Evolutionary conservation across 2,797 vertebrate genomes (phyloP), one percentile per base, ranked within the genome.

Genomic region (Crenuchus spilurus): DNA sequence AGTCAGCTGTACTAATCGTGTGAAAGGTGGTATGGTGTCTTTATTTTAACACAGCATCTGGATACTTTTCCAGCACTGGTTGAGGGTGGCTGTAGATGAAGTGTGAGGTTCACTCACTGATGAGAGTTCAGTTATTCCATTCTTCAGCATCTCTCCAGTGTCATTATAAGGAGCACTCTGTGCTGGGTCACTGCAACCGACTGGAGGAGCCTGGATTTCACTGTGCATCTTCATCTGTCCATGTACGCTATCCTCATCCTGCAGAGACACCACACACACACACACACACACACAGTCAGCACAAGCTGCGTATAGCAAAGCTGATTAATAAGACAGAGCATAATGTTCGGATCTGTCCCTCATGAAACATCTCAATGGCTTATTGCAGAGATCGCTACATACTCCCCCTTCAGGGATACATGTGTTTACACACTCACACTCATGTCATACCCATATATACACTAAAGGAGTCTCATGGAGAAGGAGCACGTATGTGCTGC

Each of bases 61-160:
- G n/a, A n/a, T n/a, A n/a, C n/a, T n/a, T n/a, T n/a, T n/a, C n/a
- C n/a, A n/a, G n/a, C n/a, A n/a, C n/a, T n/a, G n/a, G n/a, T n/a
- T n/a, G n/a, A n/a, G n/a, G n/a, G n/a, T n/a, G n/a, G 26, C 51
- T 39, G 14, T 65, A 70, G 60, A 55, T 33, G 52, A 42, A 39
- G 11, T n/a, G 16, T 28, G 44, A 70, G 42, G 49, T 18, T 48
- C 52, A 33, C 89, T 88, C 82, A 91, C 88, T 77, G 84, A 84
- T 81, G 80, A 60, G 4, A 48, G 55, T 24, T 80, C 54, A 85
- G 90, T 89, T 82, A 91, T 91, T 86, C 88, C 91, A 85, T 91
- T 91, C 86, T 93, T 77, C 82, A 83, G 92, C 86, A 91, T 91
- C 79, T 90, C 93, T 73, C 91, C 91, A 74, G 90, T 89, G 83